Evolutionary conservation across 2,888 invertebrate species (phyloP).

Genomic region (Drosophila leonis): DNA sequence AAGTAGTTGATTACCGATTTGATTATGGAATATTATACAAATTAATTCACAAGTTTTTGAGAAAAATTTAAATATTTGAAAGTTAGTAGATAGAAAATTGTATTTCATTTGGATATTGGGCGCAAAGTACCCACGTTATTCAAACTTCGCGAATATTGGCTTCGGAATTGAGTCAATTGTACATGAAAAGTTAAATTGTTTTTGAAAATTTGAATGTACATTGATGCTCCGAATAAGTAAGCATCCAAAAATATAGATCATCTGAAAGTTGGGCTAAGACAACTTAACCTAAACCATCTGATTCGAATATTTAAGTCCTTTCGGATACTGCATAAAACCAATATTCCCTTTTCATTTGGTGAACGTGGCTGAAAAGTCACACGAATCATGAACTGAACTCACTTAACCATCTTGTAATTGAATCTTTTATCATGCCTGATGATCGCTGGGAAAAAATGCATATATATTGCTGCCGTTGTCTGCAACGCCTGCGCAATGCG

Average conservation of each 20-base stretch:
- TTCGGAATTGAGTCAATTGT: too few species aligned
- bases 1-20: background rate
- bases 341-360: background rate
- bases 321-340: background rate
- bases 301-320: background rate
- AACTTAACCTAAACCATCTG: too few species aligned
- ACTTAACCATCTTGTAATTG: constrained; percentile 69
- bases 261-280: background rate
- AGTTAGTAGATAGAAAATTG: too few species aligned
- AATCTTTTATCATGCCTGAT: constrained; percentile 73
- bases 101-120: too few species aligned
- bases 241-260: background rate
- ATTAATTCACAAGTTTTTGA: too few species aligned
- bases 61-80: too few species aligned
- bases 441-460: constrained; percentile 69
- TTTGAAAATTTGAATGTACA: too few species aligned
- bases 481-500: constrained; percentile 55
- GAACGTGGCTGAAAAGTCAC: constrained; percentile 43
- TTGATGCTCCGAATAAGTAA: too few species aligned
- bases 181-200: too few species aligned
- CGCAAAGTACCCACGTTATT: too few species aligned
- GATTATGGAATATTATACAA: too few species aligned
- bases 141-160: too few species aligned
- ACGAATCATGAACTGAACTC: constrained; percentile 59
- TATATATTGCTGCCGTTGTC: constrained; percentile 6